phyloP scores from a whole-genome alignment of 2,888 invertebrate genomes.

The Baronia brevicornis region DNA sequence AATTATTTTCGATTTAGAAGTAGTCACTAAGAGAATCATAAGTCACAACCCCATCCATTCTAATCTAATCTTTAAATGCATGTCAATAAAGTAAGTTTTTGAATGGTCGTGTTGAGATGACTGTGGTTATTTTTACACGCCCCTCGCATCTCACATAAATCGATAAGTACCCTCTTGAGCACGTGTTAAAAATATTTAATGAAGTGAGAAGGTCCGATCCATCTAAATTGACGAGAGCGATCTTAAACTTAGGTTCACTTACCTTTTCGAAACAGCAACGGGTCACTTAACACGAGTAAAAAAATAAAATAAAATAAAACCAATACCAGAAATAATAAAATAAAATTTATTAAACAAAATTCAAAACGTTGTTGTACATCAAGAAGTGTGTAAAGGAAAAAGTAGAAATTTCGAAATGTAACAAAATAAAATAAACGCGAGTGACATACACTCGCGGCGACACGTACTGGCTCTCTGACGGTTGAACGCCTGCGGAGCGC shows the following conservation, averaged over 20 bases:
- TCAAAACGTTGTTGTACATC: slow-evolving; percentile 16
- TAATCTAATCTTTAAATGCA: slow-evolving; percentile 24
- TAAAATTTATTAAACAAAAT: slow-evolving; percentile 23
- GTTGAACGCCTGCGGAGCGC: slow-evolving; percentile 36
- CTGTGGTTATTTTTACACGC: slow-evolving; percentile 40
- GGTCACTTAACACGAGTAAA: slow-evolving; percentile 38
- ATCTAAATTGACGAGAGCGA: slow-evolving; percentile 10
- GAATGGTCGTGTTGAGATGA: slow-evolving; percentile 19
- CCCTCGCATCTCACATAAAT: slow-evolving; percentile 37
- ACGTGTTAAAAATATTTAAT: slow-evolving; percentile 29
- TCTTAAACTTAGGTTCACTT: slow-evolving; percentile 29
- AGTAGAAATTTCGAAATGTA: slow-evolving; percentile 35
- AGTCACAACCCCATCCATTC: slow-evolving; percentile 2
- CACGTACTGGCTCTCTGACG: slow-evolving; percentile 63
- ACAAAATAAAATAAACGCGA: slow-evolving; percentile 33
- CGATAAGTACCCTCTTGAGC: slow-evolving; percentile 34
- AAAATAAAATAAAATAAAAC: slow-evolving; percentile 24
- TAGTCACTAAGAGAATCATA: slow-evolving; percentile 6
- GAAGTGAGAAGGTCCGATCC: slow-evolving; percentile 5
- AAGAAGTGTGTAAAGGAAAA: slow-evolving; percentile 22
- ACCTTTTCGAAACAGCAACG: slow-evolving; percentile 36
- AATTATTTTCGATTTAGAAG: slow-evolving; percentile 12
- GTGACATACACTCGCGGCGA: slow-evolving; percentile 36
- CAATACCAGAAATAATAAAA: slow-evolving; percentile 25
- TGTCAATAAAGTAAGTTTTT: slow-evolving; percentile 24